These are phyloP conservation scores for Lithophane socia DNA, from an alignment of 2,888 invertebrate genomes.

Conservation along the genomic window DNA sequence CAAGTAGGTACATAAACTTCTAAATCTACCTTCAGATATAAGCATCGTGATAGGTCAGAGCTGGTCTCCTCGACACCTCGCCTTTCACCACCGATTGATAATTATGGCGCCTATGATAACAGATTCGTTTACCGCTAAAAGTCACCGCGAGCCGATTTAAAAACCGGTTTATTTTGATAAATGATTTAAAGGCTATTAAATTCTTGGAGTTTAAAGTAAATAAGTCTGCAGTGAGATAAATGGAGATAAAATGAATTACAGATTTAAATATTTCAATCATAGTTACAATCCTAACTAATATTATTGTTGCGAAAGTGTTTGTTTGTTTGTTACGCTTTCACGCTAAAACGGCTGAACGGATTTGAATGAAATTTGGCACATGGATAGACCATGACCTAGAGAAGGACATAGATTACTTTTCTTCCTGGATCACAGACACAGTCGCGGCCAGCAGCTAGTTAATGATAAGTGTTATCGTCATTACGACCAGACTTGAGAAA, in stretches of 20 bases:
- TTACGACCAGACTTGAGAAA: not conserved
- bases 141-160: conserved; percentile 34
- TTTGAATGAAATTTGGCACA: no score
- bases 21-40: conserved; percentile 53
- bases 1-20: conserved; percentile 32
- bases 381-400: no score
- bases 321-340: no score
- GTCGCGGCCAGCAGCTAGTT: not conserved
- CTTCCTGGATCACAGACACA: no score
- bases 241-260: not conserved
- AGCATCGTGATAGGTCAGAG: conserved; percentile 55
- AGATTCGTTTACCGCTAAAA: conserved; percentile 49
- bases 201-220: conserved; percentile 13
- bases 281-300: not conserved
- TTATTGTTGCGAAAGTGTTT: no score
- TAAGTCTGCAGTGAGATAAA: not conserved
- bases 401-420: no score
- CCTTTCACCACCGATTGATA: conserved; percentile 59
- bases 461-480: not conserved
- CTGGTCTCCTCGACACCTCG: conserved; percentile 54
- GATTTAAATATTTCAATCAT: not conserved
- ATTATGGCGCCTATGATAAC: conserved; percentile 60
- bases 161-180: conserved; percentile 43
- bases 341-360: no score
- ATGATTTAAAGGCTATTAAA: conserved; percentile 27